Conservation (phyloP, 1,140 invertebrate species). For the Caenorhabditis tropicalis region DNA sequence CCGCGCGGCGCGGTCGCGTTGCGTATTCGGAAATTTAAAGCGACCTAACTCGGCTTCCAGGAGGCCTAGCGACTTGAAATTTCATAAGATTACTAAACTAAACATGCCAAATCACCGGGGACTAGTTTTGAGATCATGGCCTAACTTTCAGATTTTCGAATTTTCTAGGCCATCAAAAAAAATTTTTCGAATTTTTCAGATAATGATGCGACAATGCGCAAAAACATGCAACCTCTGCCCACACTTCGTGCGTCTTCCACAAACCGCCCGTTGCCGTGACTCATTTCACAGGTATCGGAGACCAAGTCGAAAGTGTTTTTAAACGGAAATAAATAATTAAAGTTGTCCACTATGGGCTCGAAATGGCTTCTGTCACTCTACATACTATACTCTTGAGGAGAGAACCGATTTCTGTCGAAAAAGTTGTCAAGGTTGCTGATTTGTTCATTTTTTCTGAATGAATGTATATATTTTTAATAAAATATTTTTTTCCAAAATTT, state of each 20-base stretch:
- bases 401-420: neutral
- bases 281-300: neutral
- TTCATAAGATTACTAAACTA: no score
- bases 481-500: no score
- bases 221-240: neutral
- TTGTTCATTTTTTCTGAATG: no score
- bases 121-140: no score
- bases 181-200: neutral
- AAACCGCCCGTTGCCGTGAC: neutral
- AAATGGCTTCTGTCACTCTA: conserved; percentile 24
- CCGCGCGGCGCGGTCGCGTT: no score
- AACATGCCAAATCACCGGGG: no score
- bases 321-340: neutral
- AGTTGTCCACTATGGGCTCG: conserved; percentile 22
- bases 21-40: no score
- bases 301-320: neutral
- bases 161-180: no score
- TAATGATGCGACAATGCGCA: conserved; percentile 24
- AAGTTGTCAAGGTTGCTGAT: neutral
- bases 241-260: neutral
- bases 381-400: conserved; percentile 15
- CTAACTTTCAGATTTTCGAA: no score
- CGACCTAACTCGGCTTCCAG: no score
- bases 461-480: no score
- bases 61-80: no score